phyloP scores from a whole-genome alignment of 2,888 invertebrate species.

The Drosophila testacea region DNA sequence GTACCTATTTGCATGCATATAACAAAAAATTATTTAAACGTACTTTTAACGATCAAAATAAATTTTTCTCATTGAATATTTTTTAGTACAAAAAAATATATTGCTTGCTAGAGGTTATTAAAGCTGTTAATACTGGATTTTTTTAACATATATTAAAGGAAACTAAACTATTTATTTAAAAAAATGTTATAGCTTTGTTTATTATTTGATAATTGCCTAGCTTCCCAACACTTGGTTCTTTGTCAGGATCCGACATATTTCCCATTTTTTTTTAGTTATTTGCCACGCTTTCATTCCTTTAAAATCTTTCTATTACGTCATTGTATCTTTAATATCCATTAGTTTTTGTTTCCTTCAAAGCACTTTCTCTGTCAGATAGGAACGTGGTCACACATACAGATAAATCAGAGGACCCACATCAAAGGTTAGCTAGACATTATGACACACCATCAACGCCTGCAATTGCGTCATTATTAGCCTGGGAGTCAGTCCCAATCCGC shows the following conservation, averaged over 20 bases:
- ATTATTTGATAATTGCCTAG: no score
- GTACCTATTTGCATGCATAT: conserved; percentile 28
- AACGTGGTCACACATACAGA: conserved; percentile 4
- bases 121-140: neutral
- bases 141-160: neutral
- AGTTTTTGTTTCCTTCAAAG: conserved; percentile 3
- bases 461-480: conserved; percentile 47
- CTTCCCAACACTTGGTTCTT: no score
- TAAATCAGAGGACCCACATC: conserved; percentile 43
- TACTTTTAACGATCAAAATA: neutral
- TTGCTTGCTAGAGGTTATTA: neutral
- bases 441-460: conserved; percentile 61
- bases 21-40: conserved; percentile 10
- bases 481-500: neutral
- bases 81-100: neutral
- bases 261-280: neutral
- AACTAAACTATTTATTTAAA: neutral
- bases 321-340: conserved; percentile 9
- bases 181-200: neutral
- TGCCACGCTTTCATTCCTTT: neutral
- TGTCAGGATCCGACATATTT: neutral
- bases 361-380: conserved; percentile 12
- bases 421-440: conserved; percentile 59
- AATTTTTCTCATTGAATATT: neutral
- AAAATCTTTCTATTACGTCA: neutral